Percentiles rank a stretch among this genome's conserved stretches.
These are phyloP conservation scores for Coccyzus lansbergi DNA, from an alignment of 2,797 vertebrate species.

Conservation along the genomic window DNA sequence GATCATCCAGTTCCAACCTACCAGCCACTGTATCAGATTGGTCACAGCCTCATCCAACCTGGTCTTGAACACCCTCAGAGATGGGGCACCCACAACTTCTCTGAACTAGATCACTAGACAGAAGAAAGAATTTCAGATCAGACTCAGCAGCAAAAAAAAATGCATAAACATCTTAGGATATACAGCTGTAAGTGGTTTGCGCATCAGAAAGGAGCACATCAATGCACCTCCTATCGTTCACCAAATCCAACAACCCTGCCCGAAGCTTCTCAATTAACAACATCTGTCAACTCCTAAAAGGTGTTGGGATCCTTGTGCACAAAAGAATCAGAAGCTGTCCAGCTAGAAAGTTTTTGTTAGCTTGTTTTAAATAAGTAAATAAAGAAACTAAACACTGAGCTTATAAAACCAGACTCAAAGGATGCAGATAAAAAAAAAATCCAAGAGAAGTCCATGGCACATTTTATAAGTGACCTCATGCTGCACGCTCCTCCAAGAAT, in stretches of 20 bases:
- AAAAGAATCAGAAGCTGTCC: background rate
- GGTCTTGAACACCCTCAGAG: too few relatives aligned
- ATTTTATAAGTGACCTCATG: slow-evolving; percentile 7
- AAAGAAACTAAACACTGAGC: background rate
- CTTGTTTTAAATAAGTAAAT: background rate
- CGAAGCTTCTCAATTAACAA: background rate
- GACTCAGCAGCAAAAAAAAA: background rate
- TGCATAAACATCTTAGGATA: background rate
- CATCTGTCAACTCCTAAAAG: background rate
- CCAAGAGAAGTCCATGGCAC: background rate
- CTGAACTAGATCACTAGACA: background rate
- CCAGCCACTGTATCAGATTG: too few relatives aligned
- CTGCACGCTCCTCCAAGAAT: slow-evolving; percentile 2
- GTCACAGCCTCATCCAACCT: too few relatives aligned
- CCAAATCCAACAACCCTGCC: background rate
- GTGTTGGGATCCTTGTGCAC: background rate
- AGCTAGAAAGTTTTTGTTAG: background rate
- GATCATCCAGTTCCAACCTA: too few relatives aligned
- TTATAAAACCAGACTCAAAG: background rate
- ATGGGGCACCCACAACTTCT: too few relatives aligned
- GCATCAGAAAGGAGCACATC: background rate
- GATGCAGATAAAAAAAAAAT: background rate
- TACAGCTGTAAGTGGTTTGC: background rate
- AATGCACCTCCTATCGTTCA: background rate
- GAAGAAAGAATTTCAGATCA: background rate